Percentiles rank a stretch among this genome's conserved stretches.
Conservation (phyloP, 2,797 vertebrate genomes). For the Falco biarmicus region DNA sequence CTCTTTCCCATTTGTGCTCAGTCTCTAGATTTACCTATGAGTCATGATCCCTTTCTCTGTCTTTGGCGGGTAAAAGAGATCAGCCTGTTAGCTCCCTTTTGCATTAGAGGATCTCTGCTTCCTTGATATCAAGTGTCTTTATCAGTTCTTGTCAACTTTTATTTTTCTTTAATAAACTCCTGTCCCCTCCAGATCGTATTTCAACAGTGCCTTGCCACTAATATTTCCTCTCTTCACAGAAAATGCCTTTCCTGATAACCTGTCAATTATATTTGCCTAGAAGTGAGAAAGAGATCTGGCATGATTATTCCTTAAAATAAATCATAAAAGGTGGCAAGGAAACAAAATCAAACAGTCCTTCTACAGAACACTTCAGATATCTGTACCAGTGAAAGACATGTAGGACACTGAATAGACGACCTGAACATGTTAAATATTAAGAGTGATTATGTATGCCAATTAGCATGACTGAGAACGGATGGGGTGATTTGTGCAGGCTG, state of each 20-base stretch:
- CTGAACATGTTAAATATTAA: neutral
- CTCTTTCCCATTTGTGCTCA: neutral
- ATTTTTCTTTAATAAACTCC: neutral
- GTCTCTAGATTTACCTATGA: neutral
- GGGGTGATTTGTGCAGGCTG: neutral
- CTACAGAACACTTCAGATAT: neutral
- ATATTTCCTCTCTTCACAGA: neutral
- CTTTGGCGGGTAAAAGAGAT: neutral
- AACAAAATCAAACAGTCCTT: neutral
- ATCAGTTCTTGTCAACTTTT: neutral
- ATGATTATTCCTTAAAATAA: neutral
- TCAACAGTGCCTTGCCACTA: neutral
- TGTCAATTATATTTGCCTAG: neutral
- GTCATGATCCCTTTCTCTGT: neutral
- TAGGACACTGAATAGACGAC: neutral
- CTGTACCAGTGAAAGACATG: neutral
- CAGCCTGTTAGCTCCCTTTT: neutral
- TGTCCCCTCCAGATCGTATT: neutral
- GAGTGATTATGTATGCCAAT: neutral
- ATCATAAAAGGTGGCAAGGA: neutral
- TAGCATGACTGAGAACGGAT: neutral
- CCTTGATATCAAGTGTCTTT: neutral
- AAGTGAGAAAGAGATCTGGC: neutral
- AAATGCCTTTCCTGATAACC: neutral
- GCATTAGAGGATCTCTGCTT: neutral